A percentile compares a stretch with the other conserved stretches of the same genome.
Evolutionary conservation across 2,888 invertebrate genomes (phyloP).

Genomic region (Ichneumoninae sp.): DNA sequence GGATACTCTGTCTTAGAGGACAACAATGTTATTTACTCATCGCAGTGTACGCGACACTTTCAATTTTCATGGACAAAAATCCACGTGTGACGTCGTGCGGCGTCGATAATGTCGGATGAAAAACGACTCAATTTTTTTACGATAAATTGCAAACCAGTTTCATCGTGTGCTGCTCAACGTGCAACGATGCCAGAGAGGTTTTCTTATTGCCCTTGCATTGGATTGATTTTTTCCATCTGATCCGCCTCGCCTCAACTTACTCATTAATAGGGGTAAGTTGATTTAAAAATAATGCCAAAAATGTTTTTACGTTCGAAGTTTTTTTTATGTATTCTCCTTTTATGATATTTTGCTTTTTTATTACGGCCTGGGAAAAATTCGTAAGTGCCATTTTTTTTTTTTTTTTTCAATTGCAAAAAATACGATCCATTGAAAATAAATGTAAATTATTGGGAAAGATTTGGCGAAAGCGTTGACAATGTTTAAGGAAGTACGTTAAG

Average conservation of each 20-base stretch:
- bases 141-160: conserved; percentile 14
- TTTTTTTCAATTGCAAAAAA: not conserved
- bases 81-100: not conserved
- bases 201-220: conserved; percentile 8
- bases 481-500: not conserved
- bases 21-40: conserved; percentile 41
- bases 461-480: not conserved
- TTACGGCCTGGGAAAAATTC: not conserved
- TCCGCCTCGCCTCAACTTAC: conserved; percentile 28
- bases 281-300: not conserved
- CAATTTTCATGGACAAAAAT: conserved; percentile 6
- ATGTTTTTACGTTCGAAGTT: not conserved
- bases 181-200: conserved; percentile 35
- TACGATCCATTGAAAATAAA: not conserved
- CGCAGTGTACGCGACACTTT: conserved; percentile 5
- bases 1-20: not conserved
- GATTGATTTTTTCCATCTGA: conserved; percentile 2
- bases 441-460: not conserved
- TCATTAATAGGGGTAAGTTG: conserved; percentile 53
- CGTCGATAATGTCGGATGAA: conserved; percentile 12
- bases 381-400: not conserved
- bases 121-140: not conserved
- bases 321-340: not conserved
- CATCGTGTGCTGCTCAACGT: conserved; percentile 16
- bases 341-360: not conserved